Conservation (phyloP, 2,113 vertebrate species). For the Protobothrops flavoviridis region DNA sequence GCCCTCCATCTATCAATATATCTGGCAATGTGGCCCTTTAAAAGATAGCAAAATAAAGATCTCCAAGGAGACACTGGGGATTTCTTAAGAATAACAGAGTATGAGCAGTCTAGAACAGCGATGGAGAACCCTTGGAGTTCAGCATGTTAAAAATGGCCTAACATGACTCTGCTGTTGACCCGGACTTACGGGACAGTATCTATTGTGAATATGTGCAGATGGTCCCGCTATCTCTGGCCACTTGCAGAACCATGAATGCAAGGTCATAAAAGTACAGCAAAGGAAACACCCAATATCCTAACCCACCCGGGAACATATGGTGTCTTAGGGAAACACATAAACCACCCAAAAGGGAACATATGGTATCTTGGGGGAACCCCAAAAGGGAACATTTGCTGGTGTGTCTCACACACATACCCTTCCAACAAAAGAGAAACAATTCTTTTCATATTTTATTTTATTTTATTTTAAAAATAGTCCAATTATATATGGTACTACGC, state of each 20-base stretch:
- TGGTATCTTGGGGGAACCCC: no score
- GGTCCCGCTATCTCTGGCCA: no score
- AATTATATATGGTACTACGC: neutral
- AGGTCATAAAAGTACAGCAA: no score
- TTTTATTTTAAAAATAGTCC: neutral
- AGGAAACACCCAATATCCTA: no score
- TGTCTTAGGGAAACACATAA: no score
- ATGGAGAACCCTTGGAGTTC: slow-evolving; percentile 7
- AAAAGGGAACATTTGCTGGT: no score
- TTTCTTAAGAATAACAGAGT: slow-evolving; percentile 40
- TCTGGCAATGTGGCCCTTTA: slow-evolving; percentile 31
- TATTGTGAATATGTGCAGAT: no score
- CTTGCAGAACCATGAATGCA: no score
- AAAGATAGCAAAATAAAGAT: slow-evolving; percentile 21
- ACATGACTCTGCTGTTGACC: neutral
- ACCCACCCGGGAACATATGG: no score
- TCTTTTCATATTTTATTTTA: neutral
- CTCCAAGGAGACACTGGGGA: neutral
- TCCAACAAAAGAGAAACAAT: neutral
- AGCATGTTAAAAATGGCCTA: neutral
- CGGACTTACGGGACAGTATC: no score
- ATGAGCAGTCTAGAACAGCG: slow-evolving; percentile 34
- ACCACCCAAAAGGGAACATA: no score
- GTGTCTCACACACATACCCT: neutral
- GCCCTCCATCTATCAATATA: neutral